Evolutionary conservation across 2,113 vertebrate species (phyloP).

Genomic region (Oryzias curvinotus): DNA sequence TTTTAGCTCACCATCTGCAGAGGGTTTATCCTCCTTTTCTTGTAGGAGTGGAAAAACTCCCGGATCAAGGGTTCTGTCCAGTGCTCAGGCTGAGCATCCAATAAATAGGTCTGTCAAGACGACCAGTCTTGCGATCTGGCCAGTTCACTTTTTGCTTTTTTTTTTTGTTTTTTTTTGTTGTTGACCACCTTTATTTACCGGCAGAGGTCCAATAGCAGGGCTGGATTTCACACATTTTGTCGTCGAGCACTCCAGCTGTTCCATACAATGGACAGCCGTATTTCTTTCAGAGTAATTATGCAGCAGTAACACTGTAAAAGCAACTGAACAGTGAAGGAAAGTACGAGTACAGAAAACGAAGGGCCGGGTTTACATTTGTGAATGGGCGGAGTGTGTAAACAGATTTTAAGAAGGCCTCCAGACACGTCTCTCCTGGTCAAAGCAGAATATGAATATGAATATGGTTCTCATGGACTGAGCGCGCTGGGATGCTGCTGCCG

Average conservation of each 20-base stretch:
- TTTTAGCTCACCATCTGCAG: too few relatives aligned
- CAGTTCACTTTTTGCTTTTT: too few relatives aligned
- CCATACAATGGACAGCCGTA: slow-evolving; percentile 73
- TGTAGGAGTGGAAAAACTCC: too few relatives aligned
- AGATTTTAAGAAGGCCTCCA: slow-evolving; percentile 21
- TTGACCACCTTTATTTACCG: slow-evolving; percentile 82
- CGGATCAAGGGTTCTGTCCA: too few relatives aligned
- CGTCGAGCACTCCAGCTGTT: slow-evolving; percentile 70
- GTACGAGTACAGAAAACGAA: slow-evolving; percentile 53
- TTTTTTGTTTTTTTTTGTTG: too few relatives aligned
- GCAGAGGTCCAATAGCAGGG: slow-evolving; percentile 82
- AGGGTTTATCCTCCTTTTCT: too few relatives aligned
- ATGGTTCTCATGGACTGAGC: too few relatives aligned
- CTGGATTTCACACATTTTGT: slow-evolving; percentile 78
- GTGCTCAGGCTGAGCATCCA: too few relatives aligned
- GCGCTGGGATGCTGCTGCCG: too few relatives aligned
- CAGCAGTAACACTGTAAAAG: slow-evolving; percentile 68
- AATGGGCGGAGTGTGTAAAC: slow-evolving; percentile 68
- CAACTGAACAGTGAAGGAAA: slow-evolving; percentile 56
- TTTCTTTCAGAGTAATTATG: slow-evolving; percentile 82
- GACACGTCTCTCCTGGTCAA: slow-evolving; percentile 30
- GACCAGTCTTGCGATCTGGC: too few relatives aligned
- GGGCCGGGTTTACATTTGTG: slow-evolving; percentile 39
- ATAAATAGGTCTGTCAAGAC: too few relatives aligned
- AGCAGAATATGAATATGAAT: too few relatives aligned